Percentiles rank a stretch among this genome's conserved stretches.
phyloP scores from a whole-genome alignment of 2,113 vertebrate species.

The Acanthisitta chloris region DNA sequence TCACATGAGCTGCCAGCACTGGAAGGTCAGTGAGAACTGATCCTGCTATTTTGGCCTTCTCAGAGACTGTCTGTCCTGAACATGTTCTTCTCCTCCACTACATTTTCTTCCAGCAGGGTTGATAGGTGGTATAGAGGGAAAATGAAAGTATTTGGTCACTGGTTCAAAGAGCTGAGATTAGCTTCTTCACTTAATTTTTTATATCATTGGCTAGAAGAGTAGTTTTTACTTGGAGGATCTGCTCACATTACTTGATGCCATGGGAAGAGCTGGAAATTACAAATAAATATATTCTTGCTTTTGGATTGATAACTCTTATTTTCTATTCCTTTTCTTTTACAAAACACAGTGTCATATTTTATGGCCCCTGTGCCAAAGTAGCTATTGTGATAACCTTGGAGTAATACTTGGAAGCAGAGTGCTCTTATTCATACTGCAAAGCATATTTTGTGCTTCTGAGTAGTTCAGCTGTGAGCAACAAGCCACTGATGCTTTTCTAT shows the following conservation, averaged over 20 bases:
- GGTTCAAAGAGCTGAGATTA: neutral
- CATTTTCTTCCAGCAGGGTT: too few relatives aligned
- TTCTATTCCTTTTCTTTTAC: neutral
- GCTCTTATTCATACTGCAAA: neutral
- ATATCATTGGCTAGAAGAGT: neutral
- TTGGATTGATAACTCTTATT: neutral
- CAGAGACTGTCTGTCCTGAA: accelerated
- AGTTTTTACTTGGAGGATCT: neutral
- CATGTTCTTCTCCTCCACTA: neutral
- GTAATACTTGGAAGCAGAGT: neutral
- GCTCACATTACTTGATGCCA: neutral
- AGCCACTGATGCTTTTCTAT: neutral
- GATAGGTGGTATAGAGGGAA: neutral
- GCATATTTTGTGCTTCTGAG: neutral
- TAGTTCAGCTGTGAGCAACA: neutral
- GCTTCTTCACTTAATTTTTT: neutral
- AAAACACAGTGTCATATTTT: neutral
- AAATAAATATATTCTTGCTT: neutral
- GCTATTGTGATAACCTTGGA: neutral
- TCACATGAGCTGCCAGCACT: accelerated
- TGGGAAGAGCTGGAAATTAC: neutral
- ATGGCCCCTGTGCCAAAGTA: neutral
- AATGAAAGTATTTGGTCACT: neutral
- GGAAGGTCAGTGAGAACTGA: neutral
- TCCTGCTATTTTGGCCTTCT: neutral